Evolutionary conservation across 1,140 invertebrate genomes (phyloP), one percentile per base, ranked within the genome.

Genomic region (Sitophilus oryzae): DNA sequence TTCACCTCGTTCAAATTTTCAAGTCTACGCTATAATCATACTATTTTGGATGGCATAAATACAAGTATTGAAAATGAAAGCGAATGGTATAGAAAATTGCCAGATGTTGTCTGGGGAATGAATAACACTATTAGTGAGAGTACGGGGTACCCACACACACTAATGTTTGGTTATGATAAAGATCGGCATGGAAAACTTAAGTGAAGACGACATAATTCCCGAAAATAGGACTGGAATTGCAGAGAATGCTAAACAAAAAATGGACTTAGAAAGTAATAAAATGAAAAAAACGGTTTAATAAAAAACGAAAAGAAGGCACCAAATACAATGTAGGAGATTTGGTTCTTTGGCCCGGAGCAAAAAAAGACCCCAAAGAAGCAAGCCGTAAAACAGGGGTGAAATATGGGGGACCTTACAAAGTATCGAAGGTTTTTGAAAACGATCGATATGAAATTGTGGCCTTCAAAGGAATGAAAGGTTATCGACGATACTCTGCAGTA

Each of bases 341-440:
- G 35, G 30, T 54, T 10, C 11, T 54, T 14, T 47, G 44, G n/a
- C 2, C 6, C 4, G 40, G 50, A 25, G 11, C 40, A 14, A 14
- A 47, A 19, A 52, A 50, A 18, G 35, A 40, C 19, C 1, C 34
- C 18, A 56, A 41, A 51, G 40, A 45, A 11, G 25, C 45, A 11
- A 45, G 30, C 45, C 50, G 40, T 48, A 56, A 50, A 52, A 25
- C 21, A 15, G 53, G 46, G 18, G 11, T 40, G 15, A 57, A 53
- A 45, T 57, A 45, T 40, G 40, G 42, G 15, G 55, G 55, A 20
- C 55, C 55, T 11, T 58, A 54, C 22, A 54, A 55, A 47, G 21
- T 58, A 2, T 37, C 34, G 3, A 58, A 37, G 11, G 56, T 46
- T 5, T 22, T 54, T 21, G 36, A 36, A 25, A 55, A 55, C 16